Base-by-base conservation (phyloP, 2,797 vertebrate species). In the Anguilla anguilla region DNA sequence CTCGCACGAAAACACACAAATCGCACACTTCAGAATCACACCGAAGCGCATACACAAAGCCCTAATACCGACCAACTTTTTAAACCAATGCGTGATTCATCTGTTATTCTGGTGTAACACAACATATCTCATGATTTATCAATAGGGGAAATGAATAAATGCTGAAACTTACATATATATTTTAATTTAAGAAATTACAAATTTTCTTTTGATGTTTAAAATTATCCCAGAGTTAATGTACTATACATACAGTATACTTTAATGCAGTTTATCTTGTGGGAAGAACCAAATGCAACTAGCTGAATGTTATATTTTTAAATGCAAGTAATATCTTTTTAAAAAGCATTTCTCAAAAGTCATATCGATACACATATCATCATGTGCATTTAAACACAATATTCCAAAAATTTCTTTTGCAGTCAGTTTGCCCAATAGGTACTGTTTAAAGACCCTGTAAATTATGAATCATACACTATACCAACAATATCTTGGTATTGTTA, bases 1-100 rank as follows among this genome's bases (percentile, higher is more conserved):
- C 35, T 1, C 22, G 61, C 17, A 85, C 88, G 86, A 86, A 88
- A 51, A 79, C 35, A 74, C 86, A 86, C 86, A 86, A 61, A 86
- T 6, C 53, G 35, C 81, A 83, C 25, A 51, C 46, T 53, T 39
- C 6, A 51, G 15, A 51, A 86, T n/a, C n/a, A 86, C 53, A 86
- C 17, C 35, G 53, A 55, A 39, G 31, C 13, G 25, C 72, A 86
- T 55, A 6, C 46, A 83, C 31, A 39, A 43, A 67, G 28, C 69
- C 67, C 51, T 77, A 49, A 31, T 55, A 17, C 53, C 22, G 28
- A 86, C 25, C 55, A 46, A 61, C 19, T 83, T 57, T 67, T 67
- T 55, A 84, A 28, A 84, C 82, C 49, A 55, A 51, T n/a, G 51
- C 25, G 11, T 31, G 9, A 67, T 67, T 67, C 61, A 67, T 59